These are phyloP conservation scores for Escarpia spicata DNA, from an alignment of 2,888 invertebrate genomes.

Conservation along the genomic window DNA sequence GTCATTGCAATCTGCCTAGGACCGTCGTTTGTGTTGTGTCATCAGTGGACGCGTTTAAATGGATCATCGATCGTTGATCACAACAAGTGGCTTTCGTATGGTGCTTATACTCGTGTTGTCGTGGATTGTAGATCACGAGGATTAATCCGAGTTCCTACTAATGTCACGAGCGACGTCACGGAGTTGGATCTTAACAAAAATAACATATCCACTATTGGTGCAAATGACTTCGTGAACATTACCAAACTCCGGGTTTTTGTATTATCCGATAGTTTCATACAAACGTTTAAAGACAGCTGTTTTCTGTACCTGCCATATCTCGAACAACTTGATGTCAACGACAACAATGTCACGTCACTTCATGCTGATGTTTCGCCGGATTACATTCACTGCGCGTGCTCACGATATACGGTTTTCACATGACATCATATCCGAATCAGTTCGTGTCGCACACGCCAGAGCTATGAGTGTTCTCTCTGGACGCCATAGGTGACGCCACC, in stretches of 20 bases:
- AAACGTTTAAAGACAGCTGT: neutral
- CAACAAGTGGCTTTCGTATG: slow-evolving; percentile 2
- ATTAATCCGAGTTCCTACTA: neutral
- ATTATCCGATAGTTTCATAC: neutral
- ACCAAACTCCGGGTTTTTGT: neutral
- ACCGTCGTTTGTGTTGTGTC: neutral
- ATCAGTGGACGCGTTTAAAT: neutral
- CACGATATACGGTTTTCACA: neutral
- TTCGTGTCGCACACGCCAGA: neutral
- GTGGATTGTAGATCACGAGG: neutral
- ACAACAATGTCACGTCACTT: neutral
- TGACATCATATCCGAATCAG: neutral
- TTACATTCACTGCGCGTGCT: slow-evolving; percentile 6
- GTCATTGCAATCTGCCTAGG: neutral
- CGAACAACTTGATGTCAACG: neutral
- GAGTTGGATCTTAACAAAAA: neutral
- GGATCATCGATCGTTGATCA: neutral
- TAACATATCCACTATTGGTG: neutral
- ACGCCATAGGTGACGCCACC: neutral
- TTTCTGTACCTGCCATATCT: neutral
- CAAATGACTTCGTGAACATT: neutral
- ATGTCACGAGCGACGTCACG: neutral
- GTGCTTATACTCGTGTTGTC: neutral
- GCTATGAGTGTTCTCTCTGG: too few relatives aligned
- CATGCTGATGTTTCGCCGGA: neutral